A percentile compares a stretch with the other conserved stretches of the same genome.
phyloP scores from a whole-genome alignment of 1,140 invertebrate genomes.

The Pissodes strobi region DNA sequence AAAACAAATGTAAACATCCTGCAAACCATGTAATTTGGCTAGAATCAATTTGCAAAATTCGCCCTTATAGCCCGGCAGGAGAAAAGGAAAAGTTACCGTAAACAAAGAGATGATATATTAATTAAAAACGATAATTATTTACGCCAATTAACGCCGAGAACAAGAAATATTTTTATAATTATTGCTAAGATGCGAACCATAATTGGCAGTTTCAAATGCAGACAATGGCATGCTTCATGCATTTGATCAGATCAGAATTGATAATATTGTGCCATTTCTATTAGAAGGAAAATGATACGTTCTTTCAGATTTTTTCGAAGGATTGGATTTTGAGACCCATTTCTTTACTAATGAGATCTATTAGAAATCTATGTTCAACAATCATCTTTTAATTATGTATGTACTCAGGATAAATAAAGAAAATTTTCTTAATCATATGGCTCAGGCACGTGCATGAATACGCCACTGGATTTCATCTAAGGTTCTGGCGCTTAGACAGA shows the following conservation, averaged over 20 bases:
- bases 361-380: no score
- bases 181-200: slow-evolving; percentile 10
- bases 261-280: no score
- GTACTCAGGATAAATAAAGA: no score
- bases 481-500: background rate
- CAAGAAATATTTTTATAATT: slow-evolving; percentile 7
- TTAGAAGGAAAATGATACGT: no score
- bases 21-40: background rate
- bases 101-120: slow-evolving; percentile 9
- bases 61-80: background rate
- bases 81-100: slow-evolving; percentile 2
- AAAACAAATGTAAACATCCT: slow-evolving; percentile 6
- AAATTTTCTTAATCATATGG: no score
- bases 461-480: background rate
- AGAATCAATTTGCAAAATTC: slow-evolving; percentile 9
- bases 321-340: no score
- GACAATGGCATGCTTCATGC: no score
- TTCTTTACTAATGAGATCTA: no score
- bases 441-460: no score
- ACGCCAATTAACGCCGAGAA: slow-evolving; percentile 18
- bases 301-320: no score
- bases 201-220: slow-evolving; percentile 14
- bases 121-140: slow-evolving; percentile 19
- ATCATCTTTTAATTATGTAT: no score
- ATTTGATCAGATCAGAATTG: no score